Evolutionary conservation across 2,797 vertebrate genomes (phyloP), one percentile per base, ranked within the genome.

Genomic region (Poliocrania exsul): DNA sequence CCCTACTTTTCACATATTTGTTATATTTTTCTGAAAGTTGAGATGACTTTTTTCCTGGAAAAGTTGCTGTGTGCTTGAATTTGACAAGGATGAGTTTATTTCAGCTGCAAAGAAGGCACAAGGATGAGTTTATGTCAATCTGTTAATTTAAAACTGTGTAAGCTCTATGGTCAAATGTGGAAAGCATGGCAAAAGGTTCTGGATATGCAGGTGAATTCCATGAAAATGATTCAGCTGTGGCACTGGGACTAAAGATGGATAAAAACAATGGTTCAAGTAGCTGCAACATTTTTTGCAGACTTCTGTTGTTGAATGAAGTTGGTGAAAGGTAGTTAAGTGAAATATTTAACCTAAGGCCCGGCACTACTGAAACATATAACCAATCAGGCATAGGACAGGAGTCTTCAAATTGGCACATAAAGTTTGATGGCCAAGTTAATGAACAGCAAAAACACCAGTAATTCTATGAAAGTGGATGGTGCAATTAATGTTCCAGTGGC

Each of bases 181-280:
- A 67, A 66, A 89, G 5, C 8, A 26, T 26, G 13, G 10, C 40
- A 53, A 70, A 79, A 80, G 19, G 3, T 5, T 82, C 50, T 60
- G 50, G 15, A 25, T 3, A 7, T 0, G 0, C 37, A 47, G 15
- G 3, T 61, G 16, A 57, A 62, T 77, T 62, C 47, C 19, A 9
- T 44, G 26, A 38, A 90, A 79, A 74, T 53, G 29, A 38, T 29
- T 82, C 1, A 73, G 40, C 13, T 3, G 4, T 58, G 42, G 6
- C 29, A 42, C 2, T 69, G 24, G 14, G 10, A 66, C 38, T 62
- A 54, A n/a, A 79, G 24, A 31, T 42, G 54, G n/a, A 89, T 19
- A 25, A 75, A 79, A 87, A 3, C 16, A 35, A 7, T 38, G 26
- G 3, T 50, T 78, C 49, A 67, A 57, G 50, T 11, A 87, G 16